Conservation (phyloP, 2,888 invertebrate species). For the Diarsia brunnea region DNA sequence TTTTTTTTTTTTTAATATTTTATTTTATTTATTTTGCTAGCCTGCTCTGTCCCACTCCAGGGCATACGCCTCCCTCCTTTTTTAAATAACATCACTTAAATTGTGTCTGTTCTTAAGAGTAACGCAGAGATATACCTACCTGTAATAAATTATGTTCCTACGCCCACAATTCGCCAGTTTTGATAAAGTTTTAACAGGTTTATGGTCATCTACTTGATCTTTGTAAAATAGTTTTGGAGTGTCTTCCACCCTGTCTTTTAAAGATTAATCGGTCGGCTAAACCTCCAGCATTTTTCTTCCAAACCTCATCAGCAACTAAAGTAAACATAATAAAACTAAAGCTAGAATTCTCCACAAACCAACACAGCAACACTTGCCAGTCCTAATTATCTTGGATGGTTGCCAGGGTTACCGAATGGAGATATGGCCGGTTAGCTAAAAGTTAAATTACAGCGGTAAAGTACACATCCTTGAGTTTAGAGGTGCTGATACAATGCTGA, state of each 20-base stretch:
- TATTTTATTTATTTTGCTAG: no score
- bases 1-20: no score
- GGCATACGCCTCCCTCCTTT: no score
- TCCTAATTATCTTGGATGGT: conserved; percentile 64
- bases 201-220: neutral
- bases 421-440: conserved; percentile 58
- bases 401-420: conserved; percentile 58
- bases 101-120: no score
- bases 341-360: conserved; percentile 33
- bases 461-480: conserved; percentile 32
- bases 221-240: neutral
- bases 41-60: no score
- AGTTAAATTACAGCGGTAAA: conserved; percentile 56
- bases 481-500: conserved; percentile 22
- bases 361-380: conserved; percentile 54
- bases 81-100: neutral
- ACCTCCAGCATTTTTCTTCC: neutral
- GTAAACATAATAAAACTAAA: conserved; percentile 36
- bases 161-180: neutral
- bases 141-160: no score
- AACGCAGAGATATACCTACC: no score
- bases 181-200: neutral
- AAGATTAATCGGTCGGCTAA: no score
- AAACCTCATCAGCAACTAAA: conserved; percentile 1
- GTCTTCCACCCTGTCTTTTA: no score